Percentiles rank a stretch among this genome's conserved stretches.
These are phyloP conservation scores for Gila robusta DNA, from an alignment of 2,797 vertebrate genomes.

Conservation along the genomic window DNA sequence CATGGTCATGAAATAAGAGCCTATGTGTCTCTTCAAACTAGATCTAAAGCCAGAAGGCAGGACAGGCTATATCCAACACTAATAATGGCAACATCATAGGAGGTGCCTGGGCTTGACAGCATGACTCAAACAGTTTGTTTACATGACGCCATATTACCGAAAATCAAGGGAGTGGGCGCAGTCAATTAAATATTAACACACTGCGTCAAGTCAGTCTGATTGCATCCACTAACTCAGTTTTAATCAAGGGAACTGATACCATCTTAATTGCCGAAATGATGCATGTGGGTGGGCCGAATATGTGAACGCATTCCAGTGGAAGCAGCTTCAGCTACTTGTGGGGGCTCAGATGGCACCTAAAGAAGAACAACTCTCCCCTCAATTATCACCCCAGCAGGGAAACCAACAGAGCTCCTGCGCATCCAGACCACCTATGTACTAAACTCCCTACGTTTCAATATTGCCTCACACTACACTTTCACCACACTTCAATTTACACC, in stretches of 20 bases:
- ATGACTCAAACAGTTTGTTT: slow-evolving; percentile 13
- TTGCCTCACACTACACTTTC: slow-evolving; percentile 19
- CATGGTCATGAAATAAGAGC: slow-evolving; percentile 49
- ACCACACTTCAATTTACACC: slow-evolving; percentile 37
- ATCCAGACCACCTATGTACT: slow-evolving; percentile 43
- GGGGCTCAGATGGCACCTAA: slow-evolving; percentile 46
- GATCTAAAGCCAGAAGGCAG: slow-evolving; percentile 45
- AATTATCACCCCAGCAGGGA: slow-evolving; percentile 56
- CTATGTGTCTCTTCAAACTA: slow-evolving; percentile 34
- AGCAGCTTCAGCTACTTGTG: slow-evolving; percentile 40
- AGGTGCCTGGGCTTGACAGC: slow-evolving; percentile 1
- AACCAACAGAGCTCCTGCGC: slow-evolving; percentile 15
- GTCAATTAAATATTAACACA: slow-evolving; percentile 1
- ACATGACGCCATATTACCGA: not conserved
- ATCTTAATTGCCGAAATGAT: not conserved
- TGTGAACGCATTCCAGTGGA: slow-evolving; percentile 21
- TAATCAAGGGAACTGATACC: slow-evolving; percentile 9
- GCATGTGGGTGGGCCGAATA: slow-evolving; percentile 34
- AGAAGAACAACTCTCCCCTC: slow-evolving; percentile 38
- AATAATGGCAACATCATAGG: slow-evolving; percentile 31
- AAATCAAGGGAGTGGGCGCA: not conserved
- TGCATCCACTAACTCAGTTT: not conserved
- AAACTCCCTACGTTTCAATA: slow-evolving; percentile 33
- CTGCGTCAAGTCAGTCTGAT: not conserved
- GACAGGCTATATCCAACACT: slow-evolving; percentile 39